A percentile compares a stretch with the other conserved stretches of the same genome.
Conservation (phyloP, 1,140 invertebrate genomes). For the Phocides pigmalion region DNA sequence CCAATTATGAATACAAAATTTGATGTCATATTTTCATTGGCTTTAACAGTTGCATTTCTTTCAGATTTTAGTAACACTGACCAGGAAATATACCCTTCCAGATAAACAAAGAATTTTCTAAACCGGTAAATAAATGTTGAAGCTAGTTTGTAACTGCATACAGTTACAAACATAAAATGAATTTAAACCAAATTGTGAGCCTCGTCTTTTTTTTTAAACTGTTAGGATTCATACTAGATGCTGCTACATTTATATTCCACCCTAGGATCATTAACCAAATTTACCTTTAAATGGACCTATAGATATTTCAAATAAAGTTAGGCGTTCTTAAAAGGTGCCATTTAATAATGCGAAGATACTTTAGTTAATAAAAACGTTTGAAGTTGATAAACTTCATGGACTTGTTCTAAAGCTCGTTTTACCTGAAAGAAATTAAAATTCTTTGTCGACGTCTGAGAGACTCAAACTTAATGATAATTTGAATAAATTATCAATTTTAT, state of each 20-base stretch:
- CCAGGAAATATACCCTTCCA: too few species aligned
- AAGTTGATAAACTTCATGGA: conserved; percentile 2
- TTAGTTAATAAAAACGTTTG: conserved; percentile 21
- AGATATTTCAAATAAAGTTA: conserved; percentile 5
- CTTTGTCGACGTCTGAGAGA: neutral
- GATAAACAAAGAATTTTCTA: too few species aligned
- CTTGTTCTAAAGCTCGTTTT: conserved; percentile 1
- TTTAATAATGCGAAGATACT: conserved; percentile 19
- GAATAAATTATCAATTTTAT: neutral
- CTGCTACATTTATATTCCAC: neutral
- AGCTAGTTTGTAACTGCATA: too few species aligned
- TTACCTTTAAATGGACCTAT: conserved; percentile 1
- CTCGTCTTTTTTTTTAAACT: neutral
- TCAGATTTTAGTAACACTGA: too few species aligned
- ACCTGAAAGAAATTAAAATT: neutral
- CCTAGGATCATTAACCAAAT: too few species aligned
- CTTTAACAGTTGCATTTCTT: too few species aligned
- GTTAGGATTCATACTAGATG: neutral
- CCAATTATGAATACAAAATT: too few species aligned
- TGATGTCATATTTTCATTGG: too few species aligned
- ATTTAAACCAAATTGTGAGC: too few species aligned
- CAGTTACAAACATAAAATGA: too few species aligned
- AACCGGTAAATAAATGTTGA: too few species aligned
- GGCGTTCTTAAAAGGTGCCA: conserved; percentile 4
- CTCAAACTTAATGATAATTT: neutral